Evolutionary conservation across 2,888 invertebrate species (phyloP), one percentile per base, ranked within the genome.

Genomic region (Rhabditoides inermis): DNA sequence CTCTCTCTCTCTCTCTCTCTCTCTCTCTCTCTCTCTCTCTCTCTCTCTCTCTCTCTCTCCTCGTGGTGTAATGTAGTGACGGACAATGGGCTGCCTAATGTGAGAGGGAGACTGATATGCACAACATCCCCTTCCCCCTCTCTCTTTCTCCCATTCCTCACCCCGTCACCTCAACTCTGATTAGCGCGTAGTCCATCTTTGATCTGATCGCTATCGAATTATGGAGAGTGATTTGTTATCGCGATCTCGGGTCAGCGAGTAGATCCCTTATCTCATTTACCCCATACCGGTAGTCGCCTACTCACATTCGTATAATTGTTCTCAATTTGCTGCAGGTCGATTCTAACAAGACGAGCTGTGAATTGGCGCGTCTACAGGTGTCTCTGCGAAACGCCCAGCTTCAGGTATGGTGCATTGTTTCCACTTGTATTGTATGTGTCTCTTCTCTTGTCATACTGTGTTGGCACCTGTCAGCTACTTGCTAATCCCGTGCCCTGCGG

Each of bases 311-410:
- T 44, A 22, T 15, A 18, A 7, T 15, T n/a, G 25, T 48, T 44
- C 41, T 50, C 28, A 30, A 20, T 18, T 35, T 6, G 40, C 20
- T 53, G 25, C 32, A 55, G 41, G 50, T 50, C 25, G 26, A 42
- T 35, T 50, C 50, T 20, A 35, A 42, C 15, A 45, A 52, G 15
- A 27, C 40, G 41, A 45, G 62, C 53, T 53, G 67, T 15, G 72
- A 73, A 49, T 49, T 75, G 5, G 73, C 72, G 15, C 58, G 65
- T 3, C 57, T 73, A 3, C 72, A 72, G 55, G 72, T 74, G 23
- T 61, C 66, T 0, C 46, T 73, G 3, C 53, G 71, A 12, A 72
- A 71, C 42, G 55, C 60, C 1, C 68, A 73, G 49, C 56, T 72
- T 12, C 63, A 71, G 51, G 69, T 62, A 15, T 18, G 45, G 25